These are phyloP conservation scores for Minunthozetes semirufus DNA, from an alignment of 2,888 invertebrate genomes.

Conservation along the genomic window DNA sequence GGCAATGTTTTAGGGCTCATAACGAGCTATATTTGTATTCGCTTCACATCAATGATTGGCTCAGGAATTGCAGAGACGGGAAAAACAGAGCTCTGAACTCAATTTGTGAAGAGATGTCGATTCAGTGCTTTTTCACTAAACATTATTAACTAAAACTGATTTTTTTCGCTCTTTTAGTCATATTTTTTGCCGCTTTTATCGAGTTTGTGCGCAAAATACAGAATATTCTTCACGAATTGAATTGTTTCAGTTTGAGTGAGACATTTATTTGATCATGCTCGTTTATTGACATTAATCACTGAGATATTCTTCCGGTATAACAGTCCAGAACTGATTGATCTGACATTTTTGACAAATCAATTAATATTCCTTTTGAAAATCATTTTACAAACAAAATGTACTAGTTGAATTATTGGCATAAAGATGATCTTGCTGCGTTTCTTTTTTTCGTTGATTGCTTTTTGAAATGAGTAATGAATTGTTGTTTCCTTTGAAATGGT, in stretches of 20 bases:
- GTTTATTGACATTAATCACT: no score
- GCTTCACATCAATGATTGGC: neutral
- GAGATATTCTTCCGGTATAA: no score
- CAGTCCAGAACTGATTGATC: no score
- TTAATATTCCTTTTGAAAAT: no score
- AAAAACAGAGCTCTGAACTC: neutral
- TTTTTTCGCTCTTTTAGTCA: neutral
- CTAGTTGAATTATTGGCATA: no score
- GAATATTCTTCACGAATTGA: neutral
- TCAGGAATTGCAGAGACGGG: neutral
- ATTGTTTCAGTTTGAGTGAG: neutral
- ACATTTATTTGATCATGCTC: no score
- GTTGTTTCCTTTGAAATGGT: no score
- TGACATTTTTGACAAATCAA: no score
- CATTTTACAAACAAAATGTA: no score
- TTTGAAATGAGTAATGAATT: no score
- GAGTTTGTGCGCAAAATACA: neutral
- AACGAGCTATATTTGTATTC: slow-evolving; percentile 23
- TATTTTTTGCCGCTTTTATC: neutral
- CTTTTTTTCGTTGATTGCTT: no score
- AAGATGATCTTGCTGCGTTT: no score
- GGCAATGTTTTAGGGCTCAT: neutral
- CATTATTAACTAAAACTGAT: neutral
- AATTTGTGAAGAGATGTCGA: neutral
- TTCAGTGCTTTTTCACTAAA: neutral